Base-by-base conservation (phyloP, 2,797 vertebrate genomes). In the Chelon labrosus region DNA sequence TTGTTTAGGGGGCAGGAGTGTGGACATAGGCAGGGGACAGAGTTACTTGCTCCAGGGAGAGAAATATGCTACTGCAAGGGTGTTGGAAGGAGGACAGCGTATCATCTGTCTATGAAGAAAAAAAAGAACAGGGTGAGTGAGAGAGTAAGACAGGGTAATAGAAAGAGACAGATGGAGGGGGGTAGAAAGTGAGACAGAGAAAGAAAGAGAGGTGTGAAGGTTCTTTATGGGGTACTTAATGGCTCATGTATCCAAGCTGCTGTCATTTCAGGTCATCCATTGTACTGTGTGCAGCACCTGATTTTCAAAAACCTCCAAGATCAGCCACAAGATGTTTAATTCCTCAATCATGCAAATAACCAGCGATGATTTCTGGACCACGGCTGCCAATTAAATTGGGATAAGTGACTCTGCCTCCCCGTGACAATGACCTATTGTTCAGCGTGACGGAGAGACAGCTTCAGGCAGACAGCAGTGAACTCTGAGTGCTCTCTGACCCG, bases 21-120 rank as follows among this genome's bases (percentile, higher is more conserved):
- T 84, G 89, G 90, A 90, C 90, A 85, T 79, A 86, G 81, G 84
- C 83, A 65, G 75, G 66, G 84, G 92, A 88, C 90, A 85, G 88
- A 92, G 89, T 94, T 93, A 92, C 92, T 91, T 19, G 89, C 91
- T 91, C 75, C 85, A 80, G 90, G 91, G 91, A 89, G 82, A 77
- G 79, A 90, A 91, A 89, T 88, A 84, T 89, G 85, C 80, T 75
- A 89, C 84, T 89, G 86, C 63, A 70, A 85, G 88, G 89, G 83
- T 91, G 87, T 83, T 87, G 80, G 86, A 88, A 88, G 68, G 80
- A 85, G 83, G 85, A 90, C 83, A 83, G 64, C 69, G 58, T 90
- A 91, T 94, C 87, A 85, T 90, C 90, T 92, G 84, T 92, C 90
- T 79, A 52, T 70, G 65, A 78, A 74, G 65, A 52, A 65, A 69